A percentile compares a stretch with the other conserved stretches of the same genome.
phyloP scores from a whole-genome alignment of 2,113 vertebrate genomes.

The Alethe diademata region DNA sequence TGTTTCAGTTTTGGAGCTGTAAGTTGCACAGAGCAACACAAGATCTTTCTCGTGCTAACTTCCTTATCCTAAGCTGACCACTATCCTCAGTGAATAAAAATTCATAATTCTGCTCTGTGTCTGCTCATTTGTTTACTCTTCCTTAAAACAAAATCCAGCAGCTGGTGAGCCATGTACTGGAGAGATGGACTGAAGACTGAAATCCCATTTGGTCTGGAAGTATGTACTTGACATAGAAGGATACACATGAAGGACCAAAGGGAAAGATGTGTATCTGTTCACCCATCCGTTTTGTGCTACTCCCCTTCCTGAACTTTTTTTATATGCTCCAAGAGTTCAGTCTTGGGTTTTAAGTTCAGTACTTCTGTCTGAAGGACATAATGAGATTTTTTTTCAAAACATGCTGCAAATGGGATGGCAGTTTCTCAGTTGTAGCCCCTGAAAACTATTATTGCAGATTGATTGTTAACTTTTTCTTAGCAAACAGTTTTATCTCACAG shows the following conservation, averaged over 20 bases:
- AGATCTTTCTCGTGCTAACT: conserved; percentile 24
- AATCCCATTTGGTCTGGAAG: conserved; percentile 20
- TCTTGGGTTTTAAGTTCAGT: background rate
- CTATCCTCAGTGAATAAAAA: background rate
- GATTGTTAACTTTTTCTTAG: conserved; percentile 5
- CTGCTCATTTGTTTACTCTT: conserved; percentile 43
- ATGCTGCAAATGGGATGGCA: background rate
- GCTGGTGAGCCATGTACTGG: background rate
- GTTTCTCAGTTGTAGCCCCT: conserved; percentile 7
- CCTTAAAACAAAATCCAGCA: background rate
- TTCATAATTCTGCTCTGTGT: conserved; percentile 20
- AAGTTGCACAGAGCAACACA: conserved; percentile 17
- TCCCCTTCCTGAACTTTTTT: background rate
- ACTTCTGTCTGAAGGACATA: background rate
- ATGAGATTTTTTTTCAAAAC: background rate
- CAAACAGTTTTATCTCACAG: background rate
- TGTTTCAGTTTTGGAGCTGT: conserved; percentile 34
- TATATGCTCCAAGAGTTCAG: background rate
- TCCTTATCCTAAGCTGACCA: conserved; percentile 13
- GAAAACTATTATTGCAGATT: conserved; percentile 37
- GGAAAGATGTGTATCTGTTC: background rate
- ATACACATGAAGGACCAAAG: background rate
- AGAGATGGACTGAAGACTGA: background rate
- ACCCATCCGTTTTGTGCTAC: background rate
- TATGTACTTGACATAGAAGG: background rate